Base-by-base conservation (phyloP, 2,888 invertebrate genomes). In the Erpobdella octoculata region DNA sequence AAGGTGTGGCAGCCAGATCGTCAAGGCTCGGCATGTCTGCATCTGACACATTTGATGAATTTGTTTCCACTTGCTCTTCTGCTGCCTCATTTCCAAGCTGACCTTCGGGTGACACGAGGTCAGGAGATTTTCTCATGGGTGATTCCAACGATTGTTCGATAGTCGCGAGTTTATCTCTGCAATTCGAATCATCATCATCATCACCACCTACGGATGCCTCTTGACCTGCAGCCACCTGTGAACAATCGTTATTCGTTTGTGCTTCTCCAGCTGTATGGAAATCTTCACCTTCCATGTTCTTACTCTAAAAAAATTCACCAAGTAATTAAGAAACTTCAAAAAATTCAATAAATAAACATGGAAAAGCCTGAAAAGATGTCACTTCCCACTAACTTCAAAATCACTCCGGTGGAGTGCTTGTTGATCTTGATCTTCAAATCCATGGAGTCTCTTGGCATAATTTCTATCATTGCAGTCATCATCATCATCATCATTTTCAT, bases 21-120 rank as follows among this genome's bases (percentile, higher is more conserved):
- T 62, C 62, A 35, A 62, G 62, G 9, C 62, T 62, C 12, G 62
- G 62, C 62, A 62, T 62, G 62, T 62, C 62, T 1, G 28, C 31
- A 15, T 62, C 62, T 6, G 35, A 33, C 33, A 6, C n/a, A 9
- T 5, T 15, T n/a, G 12, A 3, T 8, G n/a, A 53, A 2, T 6
- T 12, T n/a, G n/a, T n/a, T n/a, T n/a, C n/a, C n/a, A n/a, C n/a
- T 53, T 53, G 21, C 1, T 8, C 21, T 53, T 53, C 53, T 53
- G 21, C 18, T 28, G 53, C 28, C 6, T 9, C 21, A 53, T 53
- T 28, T 15, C 28, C 53, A 1, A 28, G 28, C 9, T 1, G 53
- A 12, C 15, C 6, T 15, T 28, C n/a, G 21, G 8, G 21, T 4
- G 18, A 18, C 5, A 53, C 53, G 9, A 1, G 53, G 1, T 53